These are phyloP conservation scores for Micromys minutus DNA, from an alignment of 2,113 vertebrate species.

Conservation along the genomic window DNA sequence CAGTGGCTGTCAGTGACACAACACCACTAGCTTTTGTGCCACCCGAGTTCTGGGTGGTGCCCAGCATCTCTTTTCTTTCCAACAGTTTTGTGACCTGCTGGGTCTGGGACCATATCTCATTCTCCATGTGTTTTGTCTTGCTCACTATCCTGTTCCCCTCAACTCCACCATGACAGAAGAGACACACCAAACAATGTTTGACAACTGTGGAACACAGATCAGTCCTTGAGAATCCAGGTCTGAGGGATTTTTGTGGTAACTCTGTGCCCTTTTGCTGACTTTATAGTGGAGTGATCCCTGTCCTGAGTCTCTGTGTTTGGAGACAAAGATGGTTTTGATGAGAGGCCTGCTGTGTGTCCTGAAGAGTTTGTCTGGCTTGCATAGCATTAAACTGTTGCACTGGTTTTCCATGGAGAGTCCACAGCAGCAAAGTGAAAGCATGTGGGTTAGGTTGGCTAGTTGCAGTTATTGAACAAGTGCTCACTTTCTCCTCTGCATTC, in stretches of 20 bases:
- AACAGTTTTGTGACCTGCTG: background rate
- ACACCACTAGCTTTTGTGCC: background rate
- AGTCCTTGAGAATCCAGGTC: background rate
- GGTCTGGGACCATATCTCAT: background rate
- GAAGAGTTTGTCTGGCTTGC: background rate
- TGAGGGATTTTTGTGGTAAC: background rate
- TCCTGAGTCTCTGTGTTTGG: background rate
- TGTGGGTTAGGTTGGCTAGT: background rate
- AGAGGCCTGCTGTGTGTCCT: background rate
- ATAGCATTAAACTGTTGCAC: background rate
- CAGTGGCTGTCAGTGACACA: background rate
- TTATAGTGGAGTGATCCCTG: background rate
- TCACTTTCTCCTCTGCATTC: background rate
- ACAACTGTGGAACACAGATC: background rate
- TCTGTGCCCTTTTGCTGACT: background rate
- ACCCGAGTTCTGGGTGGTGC: background rate
- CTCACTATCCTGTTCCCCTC: background rate
- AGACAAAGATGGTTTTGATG: background rate
- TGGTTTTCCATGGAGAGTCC: background rate
- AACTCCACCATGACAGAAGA: background rate
- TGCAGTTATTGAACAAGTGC: background rate
- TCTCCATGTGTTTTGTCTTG: background rate
- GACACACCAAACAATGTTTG: background rate
- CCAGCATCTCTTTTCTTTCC: background rate
- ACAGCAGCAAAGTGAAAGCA: background rate